Evolutionary conservation across 2,888 invertebrate species (phyloP).

Genomic region (Electrophaes corylata): DNA sequence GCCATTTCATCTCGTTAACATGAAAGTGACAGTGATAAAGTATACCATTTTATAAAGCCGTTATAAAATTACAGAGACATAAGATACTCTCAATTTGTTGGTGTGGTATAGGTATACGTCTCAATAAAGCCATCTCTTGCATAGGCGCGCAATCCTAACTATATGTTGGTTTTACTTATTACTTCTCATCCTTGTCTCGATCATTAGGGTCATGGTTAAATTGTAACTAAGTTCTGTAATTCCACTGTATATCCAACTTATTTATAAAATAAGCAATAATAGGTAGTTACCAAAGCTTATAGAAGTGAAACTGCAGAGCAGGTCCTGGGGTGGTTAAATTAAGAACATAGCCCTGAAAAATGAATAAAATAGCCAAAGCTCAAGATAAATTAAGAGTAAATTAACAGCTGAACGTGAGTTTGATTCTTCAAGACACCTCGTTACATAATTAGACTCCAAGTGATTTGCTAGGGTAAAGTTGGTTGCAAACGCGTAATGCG

Average conservation of each 20-base stretch:
- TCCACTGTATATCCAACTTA: slow-evolving; percentile 15
- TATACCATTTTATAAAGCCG: no score
- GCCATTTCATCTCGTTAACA: no score
- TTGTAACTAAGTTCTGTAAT: slow-evolving; percentile 20
- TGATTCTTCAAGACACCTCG: no score
- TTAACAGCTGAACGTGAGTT: no score
- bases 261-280: slow-evolving; percentile 5
- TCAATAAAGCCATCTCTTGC: neutral
- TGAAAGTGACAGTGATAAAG: no score
- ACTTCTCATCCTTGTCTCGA: slow-evolving; percentile 9
- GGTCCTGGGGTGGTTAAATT: neutral
- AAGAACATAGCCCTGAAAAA: neutral
- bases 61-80: no score
- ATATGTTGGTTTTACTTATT: neutral
- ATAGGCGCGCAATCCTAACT: neutral
- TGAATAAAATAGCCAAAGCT: neutral
- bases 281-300: neutral
- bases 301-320: slow-evolving; percentile 6
- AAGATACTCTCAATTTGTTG: no score
- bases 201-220: slow-evolving; percentile 33
- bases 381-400: no score
- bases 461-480: no score
- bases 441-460: no score
- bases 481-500: no score
- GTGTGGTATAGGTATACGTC: no score